Conservation (phyloP, 2,113 vertebrate species). For the Corythoichthys intestinalis region DNA sequence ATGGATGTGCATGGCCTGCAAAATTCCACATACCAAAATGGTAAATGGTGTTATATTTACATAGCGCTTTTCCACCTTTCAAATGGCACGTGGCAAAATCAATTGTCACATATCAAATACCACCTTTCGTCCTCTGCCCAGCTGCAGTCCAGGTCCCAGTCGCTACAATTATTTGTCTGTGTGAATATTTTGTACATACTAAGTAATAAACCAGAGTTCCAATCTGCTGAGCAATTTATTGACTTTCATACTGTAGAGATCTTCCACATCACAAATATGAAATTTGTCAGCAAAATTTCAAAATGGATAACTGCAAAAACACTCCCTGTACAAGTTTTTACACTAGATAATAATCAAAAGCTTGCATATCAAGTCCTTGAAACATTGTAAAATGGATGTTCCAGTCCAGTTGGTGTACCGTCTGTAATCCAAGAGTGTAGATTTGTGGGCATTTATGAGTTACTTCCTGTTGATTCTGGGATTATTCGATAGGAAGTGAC, state of each 20-base stretch:
- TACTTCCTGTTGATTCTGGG: too few relatives aligned
- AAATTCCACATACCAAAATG: too few relatives aligned
- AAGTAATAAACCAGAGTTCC: neutral
- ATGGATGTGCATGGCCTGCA: too few relatives aligned
- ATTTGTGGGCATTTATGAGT: too few relatives aligned
- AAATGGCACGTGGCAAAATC: too few relatives aligned
- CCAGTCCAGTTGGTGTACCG: neutral
- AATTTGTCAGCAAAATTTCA: neutral
- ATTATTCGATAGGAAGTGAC: too few relatives aligned
- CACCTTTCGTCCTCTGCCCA: too few relatives aligned
- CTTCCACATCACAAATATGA: neutral
- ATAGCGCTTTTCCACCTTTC: too few relatives aligned
- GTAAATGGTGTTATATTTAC: too few relatives aligned
- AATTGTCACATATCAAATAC: too few relatives aligned
- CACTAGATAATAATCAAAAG: conserved; percentile 10
- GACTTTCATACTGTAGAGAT: neutral
- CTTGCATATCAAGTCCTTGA: conserved; percentile 4
- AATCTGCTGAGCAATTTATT: neutral
- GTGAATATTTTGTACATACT: conserved; percentile 1
- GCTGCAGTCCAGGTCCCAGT: too few relatives aligned
- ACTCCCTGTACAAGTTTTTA: conserved; percentile 21
- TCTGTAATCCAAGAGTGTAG: neutral
- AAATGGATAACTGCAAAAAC: conserved; percentile 13
- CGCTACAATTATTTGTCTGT: too few relatives aligned
- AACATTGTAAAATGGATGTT: neutral